Evolutionary conservation across 1,140 invertebrate species (phyloP).

Genomic region (Drosophila baimaii): DNA sequence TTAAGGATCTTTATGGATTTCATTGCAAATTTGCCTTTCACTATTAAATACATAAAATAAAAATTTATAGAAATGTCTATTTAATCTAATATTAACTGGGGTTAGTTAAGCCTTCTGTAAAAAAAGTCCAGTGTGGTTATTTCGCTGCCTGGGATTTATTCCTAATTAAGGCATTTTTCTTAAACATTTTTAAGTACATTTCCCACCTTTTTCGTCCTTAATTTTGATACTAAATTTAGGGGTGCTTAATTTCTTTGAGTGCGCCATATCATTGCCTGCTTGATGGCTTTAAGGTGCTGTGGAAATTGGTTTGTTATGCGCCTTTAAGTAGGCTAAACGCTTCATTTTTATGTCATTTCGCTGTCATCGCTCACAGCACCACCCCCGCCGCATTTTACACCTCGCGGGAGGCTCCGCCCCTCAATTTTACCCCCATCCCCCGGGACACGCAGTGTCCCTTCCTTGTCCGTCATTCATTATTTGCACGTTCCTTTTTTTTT

Average conservation of each 20-base stretch:
- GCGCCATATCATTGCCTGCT: constrained; percentile 61
- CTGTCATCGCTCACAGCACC: constrained; percentile 52
- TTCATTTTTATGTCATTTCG: constrained; percentile 80
- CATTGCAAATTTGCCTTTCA: not conserved
- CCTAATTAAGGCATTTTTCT: not conserved
- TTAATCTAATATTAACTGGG: too few species aligned
- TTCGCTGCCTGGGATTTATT: not conserved
- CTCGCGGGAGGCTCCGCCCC: not conserved
- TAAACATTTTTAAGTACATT: not conserved
- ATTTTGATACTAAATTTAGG: not conserved
- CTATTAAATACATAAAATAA: too few species aligned
- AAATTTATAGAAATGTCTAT: too few species aligned
- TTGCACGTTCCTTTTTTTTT: constrained; percentile 59
- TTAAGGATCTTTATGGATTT: not conserved
- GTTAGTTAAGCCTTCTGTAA: too few species aligned
- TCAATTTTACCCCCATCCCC: not conserved
- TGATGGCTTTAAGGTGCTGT: constrained; percentile 64
- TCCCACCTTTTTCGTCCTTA: not conserved
- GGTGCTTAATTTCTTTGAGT: constrained; percentile 22
- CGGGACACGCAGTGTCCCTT: constrained; percentile 25
- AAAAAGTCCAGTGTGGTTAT: not conserved
- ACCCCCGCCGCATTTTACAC: constrained; percentile 4
- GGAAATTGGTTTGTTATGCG: constrained; percentile 78
- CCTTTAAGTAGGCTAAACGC: constrained; percentile 81
- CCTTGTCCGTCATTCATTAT: constrained; percentile 76